A percentile compares a stretch with the other conserved stretches of the same genome.
phyloP scores from a whole-genome alignment of 2,113 vertebrate genomes.

The Nibea albiflora region DNA sequence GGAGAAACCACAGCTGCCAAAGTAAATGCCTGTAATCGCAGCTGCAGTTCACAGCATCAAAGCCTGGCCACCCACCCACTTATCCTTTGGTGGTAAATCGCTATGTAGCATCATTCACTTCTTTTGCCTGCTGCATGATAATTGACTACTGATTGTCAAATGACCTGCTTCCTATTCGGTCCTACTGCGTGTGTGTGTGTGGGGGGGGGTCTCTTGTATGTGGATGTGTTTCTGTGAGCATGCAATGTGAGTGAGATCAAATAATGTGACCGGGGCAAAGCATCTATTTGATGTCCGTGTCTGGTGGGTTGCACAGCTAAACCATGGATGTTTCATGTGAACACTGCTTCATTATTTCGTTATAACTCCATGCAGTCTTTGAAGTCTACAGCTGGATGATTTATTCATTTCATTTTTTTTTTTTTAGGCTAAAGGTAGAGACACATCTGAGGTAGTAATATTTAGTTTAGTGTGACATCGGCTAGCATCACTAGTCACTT shows the following conservation, averaged over 20 bases:
- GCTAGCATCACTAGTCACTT: neutral
- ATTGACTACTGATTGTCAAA: slow-evolving; percentile 36
- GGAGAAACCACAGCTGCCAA: neutral
- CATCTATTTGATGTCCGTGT: slow-evolving; percentile 53
- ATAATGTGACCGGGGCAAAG: slow-evolving; percentile 18
- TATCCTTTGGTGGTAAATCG: slow-evolving; percentile 15
- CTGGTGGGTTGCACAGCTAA: slow-evolving; percentile 45
- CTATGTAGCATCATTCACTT: slow-evolving; percentile 6
- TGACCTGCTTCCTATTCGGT: neutral
- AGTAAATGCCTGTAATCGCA: slow-evolving; percentile 14
- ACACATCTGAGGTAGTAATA: neutral
- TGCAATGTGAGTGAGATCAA: slow-evolving; percentile 38
- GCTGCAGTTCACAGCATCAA: slow-evolving; percentile 25
- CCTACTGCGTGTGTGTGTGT: too few species aligned
- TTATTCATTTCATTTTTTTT: slow-evolving; percentile 29
- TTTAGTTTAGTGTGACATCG: neutral
- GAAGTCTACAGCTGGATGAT: slow-evolving; percentile 33
- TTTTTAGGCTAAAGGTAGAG: slow-evolving; percentile 10
- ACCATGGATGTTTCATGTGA: slow-evolving; percentile 47
- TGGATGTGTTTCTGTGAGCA: slow-evolving; percentile 13
- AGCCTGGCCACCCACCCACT: slow-evolving; percentile 9
- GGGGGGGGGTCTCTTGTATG: neutral
- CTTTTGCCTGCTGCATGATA: slow-evolving; percentile 13
- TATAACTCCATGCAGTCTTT: slow-evolving; percentile 36
- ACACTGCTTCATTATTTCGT: slow-evolving; percentile 52